A percentile compares a stretch with the other conserved stretches of the same genome.
Conservation (phyloP, 2,888 invertebrate genomes). For the Polydrusus cervinus region DNA sequence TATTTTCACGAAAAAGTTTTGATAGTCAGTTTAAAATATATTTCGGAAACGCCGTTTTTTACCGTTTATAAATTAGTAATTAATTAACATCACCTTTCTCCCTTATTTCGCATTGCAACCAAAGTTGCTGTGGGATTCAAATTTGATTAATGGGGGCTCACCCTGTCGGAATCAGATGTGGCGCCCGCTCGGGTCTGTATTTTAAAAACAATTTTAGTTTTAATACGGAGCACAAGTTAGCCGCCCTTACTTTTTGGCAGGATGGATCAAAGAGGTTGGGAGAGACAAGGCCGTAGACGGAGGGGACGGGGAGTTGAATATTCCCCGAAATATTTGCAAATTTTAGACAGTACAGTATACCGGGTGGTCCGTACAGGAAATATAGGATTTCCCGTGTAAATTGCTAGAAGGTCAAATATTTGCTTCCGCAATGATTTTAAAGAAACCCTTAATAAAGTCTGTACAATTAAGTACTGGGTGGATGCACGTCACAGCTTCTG, state of each 20-base stretch:
- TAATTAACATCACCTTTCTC: slow-evolving; percentile 51
- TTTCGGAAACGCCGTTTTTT: slow-evolving; percentile 46
- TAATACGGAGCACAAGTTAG: slow-evolving; percentile 3
- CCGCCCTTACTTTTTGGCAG: background rate
- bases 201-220: slow-evolving; percentile 35
- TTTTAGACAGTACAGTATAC: too few relatives aligned
- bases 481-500: too few relatives aligned
- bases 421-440: too few relatives aligned
- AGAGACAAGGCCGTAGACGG: too few relatives aligned
- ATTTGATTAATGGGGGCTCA: slow-evolving; percentile 64
- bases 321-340: too few relatives aligned
- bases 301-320: too few relatives aligned
- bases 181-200: slow-evolving; percentile 41
- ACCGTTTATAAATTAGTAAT: slow-evolving; percentile 46
- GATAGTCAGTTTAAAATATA: slow-evolving; percentile 15
- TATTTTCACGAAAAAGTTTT: slow-evolving; percentile 42
- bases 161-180: slow-evolving; percentile 65
- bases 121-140: slow-evolving; percentile 58
- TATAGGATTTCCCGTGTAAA: too few relatives aligned
- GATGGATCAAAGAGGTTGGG: too few relatives aligned
- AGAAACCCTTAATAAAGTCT: too few relatives aligned
- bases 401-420: too few relatives aligned
- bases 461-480: too few relatives aligned
- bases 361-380: too few relatives aligned
- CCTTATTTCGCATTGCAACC: slow-evolving; percentile 40